Evolutionary conservation across 1,140 invertebrate genomes (phyloP), one percentile per base, ranked within the genome.

Genomic region (Oreohelix idahoensis): DNA sequence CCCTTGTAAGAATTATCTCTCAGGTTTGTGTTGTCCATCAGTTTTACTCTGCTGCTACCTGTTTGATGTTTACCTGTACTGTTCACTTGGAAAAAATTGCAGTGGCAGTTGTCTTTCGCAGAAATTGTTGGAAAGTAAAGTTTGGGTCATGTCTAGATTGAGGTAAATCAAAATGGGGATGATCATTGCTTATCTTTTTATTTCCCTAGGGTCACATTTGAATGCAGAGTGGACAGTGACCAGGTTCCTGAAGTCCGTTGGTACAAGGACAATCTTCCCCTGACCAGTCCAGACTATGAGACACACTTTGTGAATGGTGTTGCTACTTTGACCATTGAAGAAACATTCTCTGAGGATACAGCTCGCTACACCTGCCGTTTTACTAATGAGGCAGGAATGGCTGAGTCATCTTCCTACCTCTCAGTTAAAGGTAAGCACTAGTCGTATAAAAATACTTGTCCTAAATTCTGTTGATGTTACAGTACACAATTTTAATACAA

Each of bases 181-280:
- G n/a, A n/a, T 45, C 15, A n/a, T 15, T 58, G 26, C 20, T 58
- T 58, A 15, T 58, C 26, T 58, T 58, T n/a, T 23, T 58, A 4
- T 58, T 15, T 23, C 10, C 87, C 94, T 82, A 94, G 93, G 81
- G 95, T 96, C 81, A 94, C 92, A 17, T 95, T 96, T 83, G 94
- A 95, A 77, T 97, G 96, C 88, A 94, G 93, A 71, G 95, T 97
- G 4, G 94, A 91, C 75, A 87, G 90, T 51, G 89, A 89, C 53
- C 86, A 85, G 26, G 80, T 86, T 39, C 87, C 88, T 84, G 95
- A 95, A 90, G 94, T 98, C 11, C 95, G 95, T 89, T 99, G 98
- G 98, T 96, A 95, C 87, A 95, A 96, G 87, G 98, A 99, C 92
- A 96, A 96, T 53, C 95, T 96, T 86, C 95, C 96, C 90, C 94